A percentile compares a stretch with the other conserved stretches of the same genome.
Evolutionary conservation across 2,113 vertebrate genomes (phyloP).

Genomic region (Bostrychus sinensis): DNA sequence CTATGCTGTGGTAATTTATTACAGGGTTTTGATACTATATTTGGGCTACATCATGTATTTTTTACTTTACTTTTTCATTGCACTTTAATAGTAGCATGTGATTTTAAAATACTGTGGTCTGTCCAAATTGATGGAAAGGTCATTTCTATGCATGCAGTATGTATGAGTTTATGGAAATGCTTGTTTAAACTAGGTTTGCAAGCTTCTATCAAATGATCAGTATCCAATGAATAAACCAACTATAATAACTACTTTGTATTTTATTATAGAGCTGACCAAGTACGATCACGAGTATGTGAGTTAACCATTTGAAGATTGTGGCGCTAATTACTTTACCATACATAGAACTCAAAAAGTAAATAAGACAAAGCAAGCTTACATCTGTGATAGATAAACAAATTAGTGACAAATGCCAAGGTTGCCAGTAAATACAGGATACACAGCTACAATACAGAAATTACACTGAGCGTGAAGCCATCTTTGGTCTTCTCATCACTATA

Average conservation of each 20-base stretch:
- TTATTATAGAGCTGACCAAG: slow-evolving; percentile 73
- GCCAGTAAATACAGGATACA: slow-evolving; percentile 70
- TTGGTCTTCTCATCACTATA: slow-evolving; percentile 82
- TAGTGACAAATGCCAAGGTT: slow-evolving; percentile 69
- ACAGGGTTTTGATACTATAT: neutral
- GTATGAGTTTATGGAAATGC: neutral
- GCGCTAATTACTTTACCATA: slow-evolving; percentile 71
- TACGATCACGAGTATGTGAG: slow-evolving; percentile 68
- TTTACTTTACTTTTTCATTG: neutral
- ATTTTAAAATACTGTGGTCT: neutral
- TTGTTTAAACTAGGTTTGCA: too few relatives aligned
- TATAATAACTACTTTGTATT: slow-evolving; percentile 49
- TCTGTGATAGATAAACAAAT: slow-evolving; percentile 71
- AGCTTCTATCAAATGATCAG: neutral
- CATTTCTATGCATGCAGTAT: neutral
- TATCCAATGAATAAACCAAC: slow-evolving; percentile 11
- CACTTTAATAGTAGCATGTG: neutral
- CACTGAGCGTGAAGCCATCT: slow-evolving; percentile 78
- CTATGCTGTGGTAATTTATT: neutral
- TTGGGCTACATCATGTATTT: neutral
- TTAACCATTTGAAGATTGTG: slow-evolving; percentile 69
- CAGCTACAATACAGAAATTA: slow-evolving; percentile 71
- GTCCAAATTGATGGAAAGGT: neutral
- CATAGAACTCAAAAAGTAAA: slow-evolving; percentile 71
- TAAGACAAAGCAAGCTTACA: slow-evolving; percentile 67